These are phyloP conservation scores for Drosophila seguyi DNA, from an alignment of 1,140 invertebrate genomes.

Conservation along the genomic window DNA sequence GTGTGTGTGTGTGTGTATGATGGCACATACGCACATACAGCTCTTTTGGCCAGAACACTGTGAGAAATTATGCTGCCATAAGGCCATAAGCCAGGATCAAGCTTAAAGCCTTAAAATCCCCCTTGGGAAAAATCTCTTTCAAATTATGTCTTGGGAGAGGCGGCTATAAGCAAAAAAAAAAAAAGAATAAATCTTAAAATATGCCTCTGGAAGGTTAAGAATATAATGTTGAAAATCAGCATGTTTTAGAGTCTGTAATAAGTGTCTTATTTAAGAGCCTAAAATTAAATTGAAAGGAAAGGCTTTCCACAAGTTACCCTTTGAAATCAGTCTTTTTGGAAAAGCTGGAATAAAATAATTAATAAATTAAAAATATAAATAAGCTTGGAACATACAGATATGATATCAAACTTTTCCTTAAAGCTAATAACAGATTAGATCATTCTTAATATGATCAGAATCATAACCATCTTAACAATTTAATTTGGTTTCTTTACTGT, in stretches of 20 bases:
- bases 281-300: neutral
- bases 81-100: neutral
- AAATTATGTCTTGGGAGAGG: neutral
- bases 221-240: neutral
- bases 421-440: neutral
- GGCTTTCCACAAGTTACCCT: neutral
- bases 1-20: slow-evolving; percentile 30
- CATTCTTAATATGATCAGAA: neutral
- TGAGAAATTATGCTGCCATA: slow-evolving; percentile 22
- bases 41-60: slow-evolving; percentile 41
- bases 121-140: neutral
- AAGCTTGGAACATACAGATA: neutral
- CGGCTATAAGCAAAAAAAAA: neutral
- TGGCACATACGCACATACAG: slow-evolving; percentile 34
- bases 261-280: neutral
- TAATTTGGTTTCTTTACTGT: neutral
- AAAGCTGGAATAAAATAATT: neutral
- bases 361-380: neutral
- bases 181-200: slow-evolving; percentile 12
- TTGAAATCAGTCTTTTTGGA: neutral
- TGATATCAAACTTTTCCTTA: neutral
- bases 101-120: slow-evolving; percentile 13
- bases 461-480: neutral
- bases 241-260: neutral
- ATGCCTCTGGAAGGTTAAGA: neutral